A percentile compares a stretch with the other conserved stretches of the same genome.
phyloP scores from a whole-genome alignment of 2,888 invertebrate genomes.

The Trypoxylon attenuatum region DNA sequence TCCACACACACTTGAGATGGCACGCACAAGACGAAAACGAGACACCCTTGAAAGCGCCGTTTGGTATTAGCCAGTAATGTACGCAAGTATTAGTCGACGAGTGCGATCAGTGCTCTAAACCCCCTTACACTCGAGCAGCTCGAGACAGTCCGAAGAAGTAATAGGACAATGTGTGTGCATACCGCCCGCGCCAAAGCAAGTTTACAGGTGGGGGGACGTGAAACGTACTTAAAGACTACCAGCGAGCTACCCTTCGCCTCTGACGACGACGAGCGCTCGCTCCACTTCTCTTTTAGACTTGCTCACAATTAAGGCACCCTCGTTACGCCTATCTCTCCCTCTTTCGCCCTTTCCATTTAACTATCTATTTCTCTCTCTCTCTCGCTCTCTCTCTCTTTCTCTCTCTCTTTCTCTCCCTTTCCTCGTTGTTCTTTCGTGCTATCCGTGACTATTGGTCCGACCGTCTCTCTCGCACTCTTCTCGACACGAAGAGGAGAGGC shows the following conservation, averaged over 20 bases:
- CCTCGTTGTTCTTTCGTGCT: too few relatives aligned
- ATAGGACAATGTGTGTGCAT: constrained; percentile 55
- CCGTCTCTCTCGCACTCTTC: too few relatives aligned
- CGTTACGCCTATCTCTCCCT: constrained; percentile 37
- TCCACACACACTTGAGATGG: constrained; percentile 40
- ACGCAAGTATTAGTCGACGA: constrained; percentile 56
- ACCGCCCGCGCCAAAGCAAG: constrained; percentile 73
- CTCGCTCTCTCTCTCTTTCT: constrained; percentile 36
- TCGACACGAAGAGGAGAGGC: too few relatives aligned
- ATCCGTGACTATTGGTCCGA: too few relatives aligned
- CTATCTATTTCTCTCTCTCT: too few relatives aligned
- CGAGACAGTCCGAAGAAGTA: constrained; percentile 56
- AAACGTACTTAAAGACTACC: constrained; percentile 58
- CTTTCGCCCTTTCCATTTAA: constrained; percentile 18
- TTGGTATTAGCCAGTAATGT: constrained; percentile 46
- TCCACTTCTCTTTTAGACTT: constrained; percentile 45
- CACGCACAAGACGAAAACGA: constrained; percentile 57
- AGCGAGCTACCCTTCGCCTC: constrained; percentile 54
- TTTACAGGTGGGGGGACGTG: constrained; percentile 59
- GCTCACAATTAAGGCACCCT: constrained; percentile 50
- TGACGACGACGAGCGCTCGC: constrained; percentile 47
- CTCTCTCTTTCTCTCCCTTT: constrained; percentile 25
- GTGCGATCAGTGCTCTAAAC: constrained; percentile 55
- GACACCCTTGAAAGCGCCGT: constrained; percentile 57
- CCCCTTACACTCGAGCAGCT: constrained; percentile 34